A percentile compares a stretch with the other conserved stretches of the same genome.
Evolutionary conservation across 2,888 invertebrate genomes (phyloP).

Genomic region (Myopa tessellatipennis): DNA sequence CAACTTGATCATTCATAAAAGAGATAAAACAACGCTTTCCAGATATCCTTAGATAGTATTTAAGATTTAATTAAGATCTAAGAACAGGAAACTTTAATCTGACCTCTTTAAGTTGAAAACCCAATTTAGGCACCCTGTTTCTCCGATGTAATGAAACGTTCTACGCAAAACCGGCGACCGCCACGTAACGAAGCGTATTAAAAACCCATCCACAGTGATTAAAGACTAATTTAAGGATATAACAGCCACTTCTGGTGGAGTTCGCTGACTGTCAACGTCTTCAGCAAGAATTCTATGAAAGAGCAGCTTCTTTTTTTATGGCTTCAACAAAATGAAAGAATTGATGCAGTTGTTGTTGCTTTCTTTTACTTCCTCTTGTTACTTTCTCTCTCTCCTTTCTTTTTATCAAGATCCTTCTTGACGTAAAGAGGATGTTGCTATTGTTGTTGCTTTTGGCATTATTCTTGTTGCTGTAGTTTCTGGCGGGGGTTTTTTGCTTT

Average conservation of each 20-base stretch:
- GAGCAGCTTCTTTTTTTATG: neutral
- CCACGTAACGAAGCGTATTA: neutral
- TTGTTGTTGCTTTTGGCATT: constrained; percentile 17
- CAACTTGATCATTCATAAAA: no score
- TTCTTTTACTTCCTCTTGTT: neutral
- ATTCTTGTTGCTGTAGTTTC: constrained; percentile 22
- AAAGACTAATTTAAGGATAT: constrained; percentile 8
- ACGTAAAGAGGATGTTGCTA: neutral
- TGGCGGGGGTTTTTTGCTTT: neutral
- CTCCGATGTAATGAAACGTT: no score
- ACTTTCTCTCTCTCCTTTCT: neutral
- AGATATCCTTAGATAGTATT: no score
- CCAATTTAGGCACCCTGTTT: no score
- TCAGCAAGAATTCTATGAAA: neutral
- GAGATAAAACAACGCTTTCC: no score
- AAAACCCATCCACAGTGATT: constrained; percentile 7
- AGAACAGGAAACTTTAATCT: no score
- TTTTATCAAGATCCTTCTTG: neutral
- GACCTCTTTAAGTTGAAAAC: no score
- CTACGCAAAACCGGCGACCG: neutral
- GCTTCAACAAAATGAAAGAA: no score
- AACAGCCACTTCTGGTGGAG: neutral
- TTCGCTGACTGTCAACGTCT: neutral
- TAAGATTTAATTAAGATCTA: no score
- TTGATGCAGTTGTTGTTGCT: neutral